These are phyloP conservation scores for Ellobium chinense DNA, from an alignment of 2,888 invertebrate species.

Conservation along the genomic window DNA sequence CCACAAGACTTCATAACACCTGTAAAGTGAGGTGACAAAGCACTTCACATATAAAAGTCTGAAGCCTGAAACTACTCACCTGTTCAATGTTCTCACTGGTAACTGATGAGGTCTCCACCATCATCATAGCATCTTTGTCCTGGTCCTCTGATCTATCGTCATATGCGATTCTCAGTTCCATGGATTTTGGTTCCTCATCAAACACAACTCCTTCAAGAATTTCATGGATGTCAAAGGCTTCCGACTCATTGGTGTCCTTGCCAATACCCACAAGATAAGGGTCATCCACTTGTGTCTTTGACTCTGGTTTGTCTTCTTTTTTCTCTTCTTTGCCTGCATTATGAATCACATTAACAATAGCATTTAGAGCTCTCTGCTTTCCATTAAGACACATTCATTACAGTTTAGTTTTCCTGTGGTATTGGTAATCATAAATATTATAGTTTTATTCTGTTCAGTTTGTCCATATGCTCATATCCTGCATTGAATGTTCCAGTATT, in stretches of 20 bases:
- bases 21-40: no score
- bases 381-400: no score
- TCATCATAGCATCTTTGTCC: constrained; percentile 51
- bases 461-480: no score
- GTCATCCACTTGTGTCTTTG: no score
- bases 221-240: constrained; percentile 58
- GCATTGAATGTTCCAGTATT: no score
- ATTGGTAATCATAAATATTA: no score
- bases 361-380: no score
- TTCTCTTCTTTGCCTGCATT: background rate
- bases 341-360: background rate
- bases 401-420: no score
- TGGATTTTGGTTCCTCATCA: constrained; percentile 36
- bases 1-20: no score
- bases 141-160: constrained; percentile 19
- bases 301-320: no score
- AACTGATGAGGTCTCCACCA: constrained; percentile 66
- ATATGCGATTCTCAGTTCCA: constrained; percentile 15
- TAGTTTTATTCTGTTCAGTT: no score
- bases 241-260: constrained; percentile 48
- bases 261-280: background rate
- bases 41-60: no score
- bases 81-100: constrained; percentile 64
- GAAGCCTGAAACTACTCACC: constrained; percentile 17
- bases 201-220: constrained; percentile 56